Evolutionary conservation across 2,797 vertebrate species (phyloP), one percentile per base, ranked within the genome.

Genomic region (Bucorvus abyssinicus): DNA sequence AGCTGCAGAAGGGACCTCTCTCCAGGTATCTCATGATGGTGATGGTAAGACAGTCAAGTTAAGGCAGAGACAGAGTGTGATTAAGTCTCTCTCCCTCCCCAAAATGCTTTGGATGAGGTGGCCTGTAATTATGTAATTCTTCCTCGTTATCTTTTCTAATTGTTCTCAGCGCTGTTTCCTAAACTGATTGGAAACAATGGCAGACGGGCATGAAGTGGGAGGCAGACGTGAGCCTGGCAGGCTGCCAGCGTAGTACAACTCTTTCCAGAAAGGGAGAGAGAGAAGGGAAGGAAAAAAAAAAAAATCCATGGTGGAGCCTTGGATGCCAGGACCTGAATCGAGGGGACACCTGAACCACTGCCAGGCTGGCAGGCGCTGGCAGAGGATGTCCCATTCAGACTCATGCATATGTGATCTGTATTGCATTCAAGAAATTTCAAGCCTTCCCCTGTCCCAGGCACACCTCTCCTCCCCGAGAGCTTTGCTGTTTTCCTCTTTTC

Each of bases 101-200:
- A 87, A 76, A 95, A 94, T 26, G 92, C 96, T 97, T 96, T 97
- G 97, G 93, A 97, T 97, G 61, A 75, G 60, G 97, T 80, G 92
- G 94, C 96, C 97, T 97, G 97, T 98, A 98, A 98, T 98, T 98
- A 98, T 98, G 97, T 97, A 98, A 98, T 98, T 98, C 97, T 90
- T 98, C 97, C 97, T 98, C 61, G 95, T 98, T 98, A 98, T 98
- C 97, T 96, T 97, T 98, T 97, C 97, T 98, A 98, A 98, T 98
- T 98, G 98, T 98, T 98, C 97, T 98, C 97, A 53, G 96, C 18
- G 92, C 97, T 97, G 96, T 98, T 98, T 98, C 97, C 97, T 97
- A 97, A 97, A 97, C 97, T 94, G 97, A 98, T 96, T 97, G 97
- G 97, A 98, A 98, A 97, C 98, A 98, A 97, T 97, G 95, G 97